phyloP scores from a whole-genome alignment of 2,888 invertebrate species.

The Tipula helvola region DNA sequence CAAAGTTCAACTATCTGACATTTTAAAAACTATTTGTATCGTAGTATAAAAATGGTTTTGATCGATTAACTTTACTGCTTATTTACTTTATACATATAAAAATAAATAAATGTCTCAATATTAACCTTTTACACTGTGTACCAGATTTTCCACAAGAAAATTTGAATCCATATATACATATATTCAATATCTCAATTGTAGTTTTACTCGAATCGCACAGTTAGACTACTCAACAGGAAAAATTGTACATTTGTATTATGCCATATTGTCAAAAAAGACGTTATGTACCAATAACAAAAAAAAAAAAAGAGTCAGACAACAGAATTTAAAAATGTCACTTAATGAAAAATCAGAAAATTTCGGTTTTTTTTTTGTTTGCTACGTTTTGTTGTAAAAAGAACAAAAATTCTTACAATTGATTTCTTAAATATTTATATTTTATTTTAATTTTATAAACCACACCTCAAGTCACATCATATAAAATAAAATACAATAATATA shows the following conservation, averaged over 20 bases:
- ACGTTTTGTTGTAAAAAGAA: not conserved
- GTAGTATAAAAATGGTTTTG: not conserved
- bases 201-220: not conserved
- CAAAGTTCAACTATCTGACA: slow-evolving; percentile 4
- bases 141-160: no score
- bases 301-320: not conserved
- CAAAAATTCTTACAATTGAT: not conserved
- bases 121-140: no score
- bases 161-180: no score
- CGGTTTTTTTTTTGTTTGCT: no score
- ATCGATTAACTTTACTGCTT: not conserved
- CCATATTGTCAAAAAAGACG: not conserved
- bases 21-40: not conserved
- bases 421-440: not conserved
- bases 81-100: not conserved
- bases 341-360: not conserved
- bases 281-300: not conserved
- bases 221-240: not conserved
- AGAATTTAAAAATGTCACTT: not conserved
- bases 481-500: not conserved
- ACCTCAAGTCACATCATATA: not conserved
- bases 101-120: no score
- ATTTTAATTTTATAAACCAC: not conserved
- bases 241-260: not conserved
- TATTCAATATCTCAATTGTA: no score